These are phyloP conservation scores for Dugesia japonica DNA, from an alignment of 2,888 invertebrate genomes.

Conservation along the genomic window DNA sequence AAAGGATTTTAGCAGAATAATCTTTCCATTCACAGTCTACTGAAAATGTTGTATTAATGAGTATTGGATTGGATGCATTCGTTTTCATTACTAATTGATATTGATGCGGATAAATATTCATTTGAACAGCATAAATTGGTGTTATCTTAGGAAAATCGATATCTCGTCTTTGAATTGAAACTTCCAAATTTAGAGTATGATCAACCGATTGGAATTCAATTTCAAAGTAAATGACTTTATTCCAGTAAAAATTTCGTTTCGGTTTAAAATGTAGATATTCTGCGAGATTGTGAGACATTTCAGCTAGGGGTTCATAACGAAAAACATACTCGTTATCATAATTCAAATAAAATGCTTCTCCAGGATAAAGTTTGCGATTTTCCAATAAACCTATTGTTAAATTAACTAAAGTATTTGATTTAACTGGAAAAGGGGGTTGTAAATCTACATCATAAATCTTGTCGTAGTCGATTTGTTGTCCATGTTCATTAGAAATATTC, in stretches of 20 bases:
- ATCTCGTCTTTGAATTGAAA: not conserved
- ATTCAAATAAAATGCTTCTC: conserved; percentile 7
- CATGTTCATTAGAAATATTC: not conserved
- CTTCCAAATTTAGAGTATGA: not conserved
- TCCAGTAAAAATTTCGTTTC: not conserved
- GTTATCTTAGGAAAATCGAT: not conserved
- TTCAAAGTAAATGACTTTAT: not conserved
- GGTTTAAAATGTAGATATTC: not conserved
- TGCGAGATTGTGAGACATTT: not conserved
- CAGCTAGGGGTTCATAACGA: not conserved
- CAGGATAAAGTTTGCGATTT: not conserved
- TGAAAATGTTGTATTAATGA: not conserved
- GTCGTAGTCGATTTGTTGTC: not conserved
- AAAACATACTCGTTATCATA: not conserved
- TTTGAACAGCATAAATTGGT: not conserved
- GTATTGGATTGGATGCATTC: not conserved
- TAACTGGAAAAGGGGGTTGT: not conserved
- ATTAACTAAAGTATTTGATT: not conserved
- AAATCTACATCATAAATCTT: not conserved
- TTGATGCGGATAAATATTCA: not conserved
- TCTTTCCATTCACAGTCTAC: conserved; percentile 8
- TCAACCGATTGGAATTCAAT: not conserved
- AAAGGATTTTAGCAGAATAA: not conserved
- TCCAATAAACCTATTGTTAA: not conserved
- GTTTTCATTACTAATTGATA: not conserved